phyloP scores from a whole-genome alignment of 2,888 invertebrate species.

The Ischnura elegans region DNA sequence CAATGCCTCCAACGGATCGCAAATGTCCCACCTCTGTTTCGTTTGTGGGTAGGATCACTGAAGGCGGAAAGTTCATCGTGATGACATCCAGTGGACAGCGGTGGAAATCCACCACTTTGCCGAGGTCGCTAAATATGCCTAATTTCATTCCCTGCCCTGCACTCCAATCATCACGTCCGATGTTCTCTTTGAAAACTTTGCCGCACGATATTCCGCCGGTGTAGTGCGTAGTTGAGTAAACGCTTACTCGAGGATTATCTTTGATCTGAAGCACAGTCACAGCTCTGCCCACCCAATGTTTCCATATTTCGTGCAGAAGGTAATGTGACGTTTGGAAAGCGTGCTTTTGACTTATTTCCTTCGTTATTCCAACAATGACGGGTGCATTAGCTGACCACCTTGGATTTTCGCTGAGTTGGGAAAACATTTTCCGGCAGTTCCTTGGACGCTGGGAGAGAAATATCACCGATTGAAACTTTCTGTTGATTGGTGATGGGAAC shows the following conservation, averaged over 20 bases:
- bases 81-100: not conserved
- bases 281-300: not conserved
- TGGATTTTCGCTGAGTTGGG: not conserved
- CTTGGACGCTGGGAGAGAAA: not conserved
- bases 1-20: not conserved
- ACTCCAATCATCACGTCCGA: not conserved
- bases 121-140: not conserved
- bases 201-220: slow-evolving; percentile 17
- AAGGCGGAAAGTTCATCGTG: slow-evolving; percentile 1
- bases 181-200: not conserved
- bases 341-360: not conserved
- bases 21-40: not conserved
- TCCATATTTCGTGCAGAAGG: not conserved
- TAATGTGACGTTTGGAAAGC: not conserved
- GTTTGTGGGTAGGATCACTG: not conserved
- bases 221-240: not conserved
- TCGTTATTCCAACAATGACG: not conserved
- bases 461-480: not conserved
- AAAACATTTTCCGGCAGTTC: not conserved
- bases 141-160: too few relatives aligned
- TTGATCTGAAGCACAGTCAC: not conserved
- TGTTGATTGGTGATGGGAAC: not conserved
- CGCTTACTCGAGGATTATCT: not conserved
- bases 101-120: not conserved
- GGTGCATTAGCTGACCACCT: not conserved